A percentile compares a stretch with the other conserved stretches of the same genome.
These are phyloP conservation scores for Natator depressus DNA, from an alignment of 2,113 vertebrate genomes.

Conservation along the genomic window DNA sequence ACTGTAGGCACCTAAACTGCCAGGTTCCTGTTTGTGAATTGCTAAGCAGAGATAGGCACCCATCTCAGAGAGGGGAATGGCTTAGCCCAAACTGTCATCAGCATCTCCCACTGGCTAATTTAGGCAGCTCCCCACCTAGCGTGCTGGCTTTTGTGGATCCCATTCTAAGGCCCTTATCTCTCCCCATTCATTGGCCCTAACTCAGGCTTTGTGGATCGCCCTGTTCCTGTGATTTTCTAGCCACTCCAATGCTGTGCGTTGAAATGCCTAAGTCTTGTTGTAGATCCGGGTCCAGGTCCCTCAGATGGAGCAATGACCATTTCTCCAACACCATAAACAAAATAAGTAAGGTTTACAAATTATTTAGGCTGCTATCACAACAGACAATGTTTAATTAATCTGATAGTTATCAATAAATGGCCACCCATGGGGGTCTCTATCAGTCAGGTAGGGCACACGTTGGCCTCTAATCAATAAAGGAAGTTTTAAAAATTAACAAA, in stretches of 20 bases:
- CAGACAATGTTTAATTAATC: background rate
- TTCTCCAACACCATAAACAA: background rate
- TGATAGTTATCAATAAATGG: background rate
- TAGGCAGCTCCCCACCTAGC: background rate
- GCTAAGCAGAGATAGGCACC: background rate
- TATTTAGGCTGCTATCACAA: background rate
- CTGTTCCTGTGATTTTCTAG: background rate
- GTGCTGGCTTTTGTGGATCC: background rate
- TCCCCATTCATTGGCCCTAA: background rate
- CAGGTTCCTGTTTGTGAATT: background rate
- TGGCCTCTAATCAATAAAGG: background rate
- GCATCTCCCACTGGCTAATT: background rate
- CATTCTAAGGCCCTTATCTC: background rate
- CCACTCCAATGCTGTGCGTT: background rate
- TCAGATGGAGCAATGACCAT: constrained; percentile 27
- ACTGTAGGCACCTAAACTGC: background rate
- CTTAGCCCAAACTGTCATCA: background rate
- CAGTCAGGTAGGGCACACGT: background rate
- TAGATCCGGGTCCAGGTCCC: background rate
- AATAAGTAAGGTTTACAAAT: constrained; percentile 5
- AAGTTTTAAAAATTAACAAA: background rate
- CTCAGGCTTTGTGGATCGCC: background rate
- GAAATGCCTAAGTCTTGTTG: background rate
- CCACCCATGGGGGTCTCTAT: too few species aligned
- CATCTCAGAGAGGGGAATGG: background rate